Evolutionary conservation across 2,888 invertebrate species (phyloP), one percentile per base, ranked within the genome.

Genomic region (Sussaba pulchella): DNA sequence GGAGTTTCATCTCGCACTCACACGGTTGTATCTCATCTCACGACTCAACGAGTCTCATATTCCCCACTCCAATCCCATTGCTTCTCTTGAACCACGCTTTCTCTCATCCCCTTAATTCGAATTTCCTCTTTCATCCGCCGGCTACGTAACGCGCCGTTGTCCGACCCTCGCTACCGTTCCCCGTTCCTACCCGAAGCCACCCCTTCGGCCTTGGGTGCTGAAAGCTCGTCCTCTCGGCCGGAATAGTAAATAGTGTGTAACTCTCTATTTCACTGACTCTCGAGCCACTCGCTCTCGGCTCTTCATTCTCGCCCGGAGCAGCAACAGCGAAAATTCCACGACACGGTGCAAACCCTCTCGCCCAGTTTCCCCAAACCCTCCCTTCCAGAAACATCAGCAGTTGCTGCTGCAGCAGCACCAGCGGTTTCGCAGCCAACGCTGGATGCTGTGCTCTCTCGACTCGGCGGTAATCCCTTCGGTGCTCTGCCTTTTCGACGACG

Each of bases 191-290:
- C n/a, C n/a, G n/a, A n/a, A n/a, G n/a, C n/a, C n/a, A n/a, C n/a
- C n/a, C n/a, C n/a, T n/a, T n/a, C n/a, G n/a, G n/a, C n/a, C n/a
- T n/a, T n/a, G n/a, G n/a, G n/a, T n/a, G n/a, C n/a, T n/a, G n/a
- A n/a, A n/a, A n/a, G 24, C 26, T 64, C 52, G 52, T 52, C 12
- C 50, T 26, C 26, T n/a, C 72, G 17, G 14, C 10, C 12, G 12
- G 4, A 39, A 19, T 14, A 57, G 45, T 24, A 14, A 52, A 36
- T 47, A 50, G 74, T 50, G 52, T 67, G 19, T 50, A 75, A 75
- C 67, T 75, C 63, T 67, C 74, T 75, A 67, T 67, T 75, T 67
- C 67, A 75, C 74, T 75, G 67, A 67, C 74, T 67, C 74, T 61
- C 59, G 57, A 75, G 59, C 67, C 43, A 59, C 74, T n/a, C n/a